A percentile compares a stretch with the other conserved stretches of the same genome.
These are phyloP conservation scores for Artibeus lituratus DNA, from an alignment of 2,797 vertebrate genomes.

Conservation along the genomic window DNA sequence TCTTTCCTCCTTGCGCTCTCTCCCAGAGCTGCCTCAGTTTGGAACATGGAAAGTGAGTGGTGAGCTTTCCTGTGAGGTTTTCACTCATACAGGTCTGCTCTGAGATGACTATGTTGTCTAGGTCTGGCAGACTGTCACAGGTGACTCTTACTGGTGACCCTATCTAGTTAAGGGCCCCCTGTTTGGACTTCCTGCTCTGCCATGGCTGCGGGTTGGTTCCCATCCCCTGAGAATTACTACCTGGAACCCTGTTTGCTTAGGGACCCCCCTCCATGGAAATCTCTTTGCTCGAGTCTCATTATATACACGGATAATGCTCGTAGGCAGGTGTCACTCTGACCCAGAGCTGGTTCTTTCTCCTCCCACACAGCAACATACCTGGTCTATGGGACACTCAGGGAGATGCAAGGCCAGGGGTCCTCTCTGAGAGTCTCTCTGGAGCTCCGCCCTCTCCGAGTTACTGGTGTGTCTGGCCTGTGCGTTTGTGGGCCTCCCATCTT, in stretches of 20 bases:
- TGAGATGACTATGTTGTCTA: not conserved
- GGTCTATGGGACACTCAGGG: not conserved
- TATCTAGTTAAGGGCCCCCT: fast-evolving
- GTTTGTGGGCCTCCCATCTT: not conserved
- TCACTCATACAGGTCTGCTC: fast-evolving
- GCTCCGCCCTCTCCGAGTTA: not conserved
- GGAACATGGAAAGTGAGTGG: fast-evolving
- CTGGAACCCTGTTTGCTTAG: not conserved
- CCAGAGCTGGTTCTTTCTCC: not conserved
- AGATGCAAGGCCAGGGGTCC: not conserved
- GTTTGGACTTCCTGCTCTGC: not conserved
- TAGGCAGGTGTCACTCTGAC: not conserved
- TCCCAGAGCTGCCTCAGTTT: not conserved
- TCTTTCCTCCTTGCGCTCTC: not conserved
- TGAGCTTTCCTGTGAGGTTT: fast-evolving
- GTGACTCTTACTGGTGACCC: not conserved
- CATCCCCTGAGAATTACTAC: not conserved
- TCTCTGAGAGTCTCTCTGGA: not conserved
- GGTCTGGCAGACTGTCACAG: fast-evolving
- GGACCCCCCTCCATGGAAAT: not conserved
- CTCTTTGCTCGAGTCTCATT: not conserved
- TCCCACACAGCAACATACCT: not conserved
- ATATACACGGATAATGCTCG: not conserved
- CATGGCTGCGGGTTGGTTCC: fast-evolving
- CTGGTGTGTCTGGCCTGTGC: not conserved